Conservation (phyloP, 1,140 invertebrate genomes). For the Metaphire vulgaris region DNA sequence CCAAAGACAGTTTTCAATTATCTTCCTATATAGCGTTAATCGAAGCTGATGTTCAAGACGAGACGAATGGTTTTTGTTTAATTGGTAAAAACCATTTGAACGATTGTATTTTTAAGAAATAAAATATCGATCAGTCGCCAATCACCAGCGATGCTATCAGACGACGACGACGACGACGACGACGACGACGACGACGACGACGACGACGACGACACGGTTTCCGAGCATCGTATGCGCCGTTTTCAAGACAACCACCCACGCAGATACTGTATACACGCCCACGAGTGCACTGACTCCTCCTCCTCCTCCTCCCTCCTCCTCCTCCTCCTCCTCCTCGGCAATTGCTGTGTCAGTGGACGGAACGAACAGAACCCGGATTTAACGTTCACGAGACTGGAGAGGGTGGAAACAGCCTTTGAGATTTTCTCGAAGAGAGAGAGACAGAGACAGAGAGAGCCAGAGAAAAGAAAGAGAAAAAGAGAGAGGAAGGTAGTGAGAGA, state of each 20-base stretch:
- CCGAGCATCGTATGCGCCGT: too few relatives aligned
- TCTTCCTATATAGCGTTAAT: too few relatives aligned
- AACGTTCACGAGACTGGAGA: background rate
- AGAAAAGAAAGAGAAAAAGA: background rate
- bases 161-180: too few relatives aligned
- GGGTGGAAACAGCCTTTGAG: background rate
- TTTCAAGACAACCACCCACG: too few relatives aligned
- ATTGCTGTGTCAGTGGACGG: background rate
- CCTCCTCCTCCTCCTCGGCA: background rate
- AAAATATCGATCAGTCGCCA: background rate
- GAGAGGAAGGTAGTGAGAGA: background rate
- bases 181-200: too few relatives aligned
- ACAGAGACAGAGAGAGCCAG: background rate
- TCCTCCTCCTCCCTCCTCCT: too few relatives aligned
- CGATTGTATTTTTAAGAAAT: background rate
- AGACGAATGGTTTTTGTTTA: too few relatives aligned
- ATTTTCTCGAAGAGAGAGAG: background rate
- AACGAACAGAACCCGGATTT: background rate
- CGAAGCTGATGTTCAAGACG: too few relatives aligned
- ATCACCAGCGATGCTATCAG: background rate
- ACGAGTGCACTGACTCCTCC: too few relatives aligned
- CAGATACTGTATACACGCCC: too few relatives aligned
- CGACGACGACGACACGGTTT: too few relatives aligned
- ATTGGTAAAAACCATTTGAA: too few relatives aligned
- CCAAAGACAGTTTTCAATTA: background rate